Conservation (phyloP, 1,140 invertebrate genomes). For the Eriosoma lanigerum region DNA sequence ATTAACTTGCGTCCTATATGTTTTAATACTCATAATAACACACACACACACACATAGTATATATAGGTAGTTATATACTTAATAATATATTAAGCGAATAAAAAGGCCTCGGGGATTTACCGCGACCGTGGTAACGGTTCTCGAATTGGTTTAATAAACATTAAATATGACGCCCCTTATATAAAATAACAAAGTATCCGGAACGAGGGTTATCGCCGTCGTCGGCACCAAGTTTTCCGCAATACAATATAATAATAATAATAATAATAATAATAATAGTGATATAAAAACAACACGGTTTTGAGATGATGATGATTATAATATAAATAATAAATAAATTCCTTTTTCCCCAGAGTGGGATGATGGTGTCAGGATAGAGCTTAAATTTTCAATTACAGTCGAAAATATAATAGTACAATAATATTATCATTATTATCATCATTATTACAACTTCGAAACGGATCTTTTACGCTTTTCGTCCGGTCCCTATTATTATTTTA, state of each 20-base stretch:
- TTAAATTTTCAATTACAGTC: conserved; percentile 44
- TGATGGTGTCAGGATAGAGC: background rate
- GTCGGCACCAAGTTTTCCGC: background rate
- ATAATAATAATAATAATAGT: background rate
- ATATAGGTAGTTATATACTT: background rate
- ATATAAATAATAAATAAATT: conserved; percentile 40
- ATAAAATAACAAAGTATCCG: conserved; percentile 47
- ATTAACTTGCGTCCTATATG: background rate
- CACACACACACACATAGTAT: background rate
- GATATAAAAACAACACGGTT: background rate
- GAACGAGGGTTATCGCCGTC: background rate
- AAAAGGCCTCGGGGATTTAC: conserved; percentile 31
- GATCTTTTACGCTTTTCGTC: background rate
- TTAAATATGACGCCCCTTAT: conserved; percentile 18
- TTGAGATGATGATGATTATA: background rate
- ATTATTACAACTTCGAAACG: conserved; percentile 5
- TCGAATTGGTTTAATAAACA: conserved; percentile 46
- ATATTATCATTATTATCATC: too few species aligned
- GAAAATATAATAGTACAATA: conserved; percentile 8
- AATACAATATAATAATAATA: background rate
- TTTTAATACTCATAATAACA: background rate
- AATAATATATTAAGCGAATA: conserved; percentile 8
- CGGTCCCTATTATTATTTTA: background rate
- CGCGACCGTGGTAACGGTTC: background rate
- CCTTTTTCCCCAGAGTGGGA: background rate